These are phyloP conservation scores for Spatula clypeata DNA, from an alignment of 2,797 vertebrate species.

Conservation along the genomic window DNA sequence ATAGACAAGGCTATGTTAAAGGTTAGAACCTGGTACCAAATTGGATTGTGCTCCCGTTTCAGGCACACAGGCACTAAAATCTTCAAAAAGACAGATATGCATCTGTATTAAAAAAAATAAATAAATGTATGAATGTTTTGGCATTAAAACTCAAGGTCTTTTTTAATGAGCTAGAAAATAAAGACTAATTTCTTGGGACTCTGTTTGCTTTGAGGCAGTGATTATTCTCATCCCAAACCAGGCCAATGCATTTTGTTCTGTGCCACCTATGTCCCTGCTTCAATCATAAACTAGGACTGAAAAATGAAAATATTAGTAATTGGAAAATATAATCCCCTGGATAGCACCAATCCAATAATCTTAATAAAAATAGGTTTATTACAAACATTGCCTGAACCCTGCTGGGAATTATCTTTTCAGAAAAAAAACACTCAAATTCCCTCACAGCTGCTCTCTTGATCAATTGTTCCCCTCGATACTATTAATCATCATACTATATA, in stretches of 20 bases:
- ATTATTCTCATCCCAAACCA: slow-evolving; percentile 78
- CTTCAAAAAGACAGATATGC: not conserved
- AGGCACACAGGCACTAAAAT: not conserved
- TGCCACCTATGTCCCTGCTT: slow-evolving; percentile 71
- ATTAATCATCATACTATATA: slow-evolving; percentile 28
- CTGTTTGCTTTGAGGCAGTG: slow-evolving; percentile 76
- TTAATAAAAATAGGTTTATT: slow-evolving; percentile 79
- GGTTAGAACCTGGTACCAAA: not conserved
- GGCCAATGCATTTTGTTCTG: slow-evolving; percentile 76
- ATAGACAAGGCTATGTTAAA: not conserved
- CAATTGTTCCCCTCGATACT: slow-evolving; percentile 45
- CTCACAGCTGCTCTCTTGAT: slow-evolving; percentile 62
- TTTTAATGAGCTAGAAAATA: slow-evolving; percentile 79
- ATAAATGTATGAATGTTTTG: not conserved
- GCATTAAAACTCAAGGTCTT: slow-evolving; percentile 72
- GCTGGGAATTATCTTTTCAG: slow-evolving; percentile 50
- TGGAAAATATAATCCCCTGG: slow-evolving; percentile 76
- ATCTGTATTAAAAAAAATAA: not conserved
- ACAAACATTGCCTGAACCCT: slow-evolving; percentile 67
- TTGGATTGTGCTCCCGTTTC: not conserved
- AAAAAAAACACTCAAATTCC: slow-evolving; percentile 60
- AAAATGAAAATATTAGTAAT: slow-evolving; percentile 80
- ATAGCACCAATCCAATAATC: slow-evolving; percentile 77
- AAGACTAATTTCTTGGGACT: slow-evolving; percentile 76
- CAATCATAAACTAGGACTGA: slow-evolving; percentile 76